Base-by-base conservation (phyloP, 2,888 invertebrate genomes). In the Machimus atricapillus region DNA sequence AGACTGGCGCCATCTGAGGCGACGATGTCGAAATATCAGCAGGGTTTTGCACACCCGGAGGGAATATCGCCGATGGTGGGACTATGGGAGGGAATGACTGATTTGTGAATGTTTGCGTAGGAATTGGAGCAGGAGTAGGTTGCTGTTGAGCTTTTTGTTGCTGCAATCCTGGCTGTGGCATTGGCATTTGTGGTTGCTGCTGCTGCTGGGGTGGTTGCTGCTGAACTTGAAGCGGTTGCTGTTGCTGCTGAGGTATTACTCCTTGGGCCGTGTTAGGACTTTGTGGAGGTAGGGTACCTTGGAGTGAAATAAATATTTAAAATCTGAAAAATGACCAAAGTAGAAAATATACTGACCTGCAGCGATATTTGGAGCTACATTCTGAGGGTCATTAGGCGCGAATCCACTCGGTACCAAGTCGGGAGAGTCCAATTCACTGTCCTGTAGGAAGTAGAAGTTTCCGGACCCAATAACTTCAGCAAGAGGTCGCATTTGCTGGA, bases 361-460 rank as follows among this genome's bases (percentile, higher is more conserved):
- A 82, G 73, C 56, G 23, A 86, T 87, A 40, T 82, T 87, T 5
- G 87, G 66, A 56, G 76, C 76, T 9, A 34, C 87, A 85, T 87
- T 83, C 87, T 89, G 90, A 86, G 46, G 82, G 86, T 86, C 88
- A 82, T 88, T 88, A 58, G 88, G 73, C 56, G 89, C 88, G 85
- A 91, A 92, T 81, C 90, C 91, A 76, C 90, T 89, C 3, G 92
- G 91, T n/a, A 88, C 79, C 66, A 86, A 27, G 40, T 95, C 95
- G 0, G 96, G 96, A 83, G 96, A 95, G 91, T 97, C 97, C 89
- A 97, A 94, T 93, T 98, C 98, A 31, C 98, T 98, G 91, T 98
- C 98, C 93, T 98, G 97, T 87, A 98, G 94, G 92, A 97, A 97
- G 92, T 95, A 96, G 92, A 96, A 96, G 91, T 95, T 96, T 87